These are phyloP conservation scores for Brachyistius frenatus DNA, from an alignment of 2,113 vertebrate species.

Conservation along the genomic window DNA sequence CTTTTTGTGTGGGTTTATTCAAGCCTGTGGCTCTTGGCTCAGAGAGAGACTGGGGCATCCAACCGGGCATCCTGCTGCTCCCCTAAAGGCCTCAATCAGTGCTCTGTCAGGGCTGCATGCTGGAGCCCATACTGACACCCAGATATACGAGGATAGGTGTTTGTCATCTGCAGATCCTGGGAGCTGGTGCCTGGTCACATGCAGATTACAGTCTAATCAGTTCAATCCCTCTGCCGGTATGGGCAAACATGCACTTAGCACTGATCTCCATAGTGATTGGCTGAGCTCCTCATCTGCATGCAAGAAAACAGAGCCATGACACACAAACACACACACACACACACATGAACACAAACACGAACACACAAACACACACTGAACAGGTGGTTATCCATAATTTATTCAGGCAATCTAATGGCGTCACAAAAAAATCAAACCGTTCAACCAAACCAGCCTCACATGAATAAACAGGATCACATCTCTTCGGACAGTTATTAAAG, in stretches of 20 bases:
- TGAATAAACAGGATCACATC: constrained; percentile 11
- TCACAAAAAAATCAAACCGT: constrained; percentile 41
- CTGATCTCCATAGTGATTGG: neutral
- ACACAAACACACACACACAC: neutral
- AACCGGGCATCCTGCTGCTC: constrained; percentile 30
- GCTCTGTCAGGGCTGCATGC: constrained; percentile 16
- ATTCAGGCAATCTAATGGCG: constrained; percentile 27
- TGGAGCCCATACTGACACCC: constrained; percentile 1
- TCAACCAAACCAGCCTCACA: neutral
- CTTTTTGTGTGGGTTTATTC: constrained; percentile 69
- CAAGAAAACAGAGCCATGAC: too few relatives aligned
- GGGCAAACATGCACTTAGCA: constrained; percentile 5
- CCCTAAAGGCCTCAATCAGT: constrained; percentile 38
- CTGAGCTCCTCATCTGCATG: too few relatives aligned
- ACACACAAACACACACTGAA: neutral
- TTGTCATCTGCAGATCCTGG: constrained; percentile 26
- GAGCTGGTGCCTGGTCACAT: neutral
- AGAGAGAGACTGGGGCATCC: constrained; percentile 27
- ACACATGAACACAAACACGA: neutral
- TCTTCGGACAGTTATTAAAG: neutral
- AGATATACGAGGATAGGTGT: neutral
- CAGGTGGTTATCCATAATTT: constrained; percentile 25
- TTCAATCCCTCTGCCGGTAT: neutral
- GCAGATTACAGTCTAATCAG: constrained; percentile 18
- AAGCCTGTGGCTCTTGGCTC: constrained; percentile 67